Base-by-base conservation (phyloP, 2,888 invertebrate species). In the Dynastes hyllus region DNA sequence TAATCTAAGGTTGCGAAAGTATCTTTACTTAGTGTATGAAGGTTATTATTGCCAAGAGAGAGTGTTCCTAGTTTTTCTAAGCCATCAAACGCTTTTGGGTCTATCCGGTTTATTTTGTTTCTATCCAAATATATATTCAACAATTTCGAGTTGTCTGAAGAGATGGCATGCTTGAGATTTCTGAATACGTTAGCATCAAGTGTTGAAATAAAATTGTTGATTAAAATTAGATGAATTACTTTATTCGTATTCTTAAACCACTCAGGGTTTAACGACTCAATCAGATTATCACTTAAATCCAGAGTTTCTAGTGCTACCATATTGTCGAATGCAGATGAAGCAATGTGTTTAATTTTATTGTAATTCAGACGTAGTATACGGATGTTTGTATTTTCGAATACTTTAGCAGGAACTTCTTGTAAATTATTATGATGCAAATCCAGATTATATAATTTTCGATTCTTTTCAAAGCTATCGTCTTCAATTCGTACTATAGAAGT, bases 231-330 rank as follows among this genome's bases (percentile, higher is more conserved):
- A 22, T 81, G 82, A 1, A 77, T 66, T 5, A 86, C 81, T 70
- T 83, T 83, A 0, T 86, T 86, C 37, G 84, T 85, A 29, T 82
- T 81, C 67, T 82, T 80, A 75, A 86, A 86, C 85, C 86, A 86
- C 22, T 84, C 80, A 6, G 81, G 81, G 16, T 84, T 81, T 81
- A 85, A 81, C 22, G 78, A 76, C n/a, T 81, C 81, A 32, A 86
- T 81, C 77, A 82, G 83, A 78, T 86, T 86, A 79, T 86, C 80
- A 65, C 84, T 82, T 22, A 86, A 80, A 16, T 82, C 79, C 2
- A 86, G 58, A n/a, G 85, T 81, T 32, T 78, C 83, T 69, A 86
- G 82, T 76, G 84, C 84, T 1, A 85, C 83, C 81, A 86, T 83
- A 76, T 86, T 78, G 61, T 86, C 84, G 50, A 86, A 86, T 9